Evolutionary conservation across 2,888 invertebrate genomes (phyloP), one percentile per base, ranked within the genome.

Genomic region (Cantharis lateralis): DNA sequence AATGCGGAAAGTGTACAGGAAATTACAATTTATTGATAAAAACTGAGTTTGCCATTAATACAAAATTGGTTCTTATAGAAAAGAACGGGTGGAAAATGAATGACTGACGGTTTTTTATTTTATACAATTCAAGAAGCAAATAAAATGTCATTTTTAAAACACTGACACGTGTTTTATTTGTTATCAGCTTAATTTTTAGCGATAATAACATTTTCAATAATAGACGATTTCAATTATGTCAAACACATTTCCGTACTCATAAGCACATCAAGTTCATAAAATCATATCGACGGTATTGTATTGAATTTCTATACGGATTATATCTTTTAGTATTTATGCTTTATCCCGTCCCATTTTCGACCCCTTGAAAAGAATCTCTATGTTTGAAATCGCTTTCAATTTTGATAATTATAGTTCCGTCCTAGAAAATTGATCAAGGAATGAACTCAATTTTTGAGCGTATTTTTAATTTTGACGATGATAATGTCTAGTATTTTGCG

Each of bases 21-120:
- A 71, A 71, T 71, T 71, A 71, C 63, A 63, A 71, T 63, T 48
- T 28, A 71, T 71, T 71, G 71, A 71, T 71, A 71, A 26, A 62
- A 71, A 63, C 26, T 15, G 28, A 63, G 62, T 62, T 62, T 71
- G 63, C 24, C 26, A 71, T 71, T 71, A 70, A 63, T 26, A 71
- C 62, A 15, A 15, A 63, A 71, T 71, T 63, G 71, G 18, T 15
- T 71, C 26, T 62, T 71, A 63, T 63, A 11, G 63, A 32, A 9
- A 15, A 32, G 32, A 69, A 66, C 24, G 20, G 24, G 15, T 66
- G 11, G 18, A 66, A 11, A 20, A 18, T n/a, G 24, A 66, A 15
- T 48, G 13, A 48, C n/a, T 48, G 48, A 48, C 48, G 48, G 48
- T n/a, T 48, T 48, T 7, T 48, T 48, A 48, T 48, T n/a, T n/a